Conservation (phyloP, 1,140 invertebrate genomes). For the Babylonia areolata region DNA sequence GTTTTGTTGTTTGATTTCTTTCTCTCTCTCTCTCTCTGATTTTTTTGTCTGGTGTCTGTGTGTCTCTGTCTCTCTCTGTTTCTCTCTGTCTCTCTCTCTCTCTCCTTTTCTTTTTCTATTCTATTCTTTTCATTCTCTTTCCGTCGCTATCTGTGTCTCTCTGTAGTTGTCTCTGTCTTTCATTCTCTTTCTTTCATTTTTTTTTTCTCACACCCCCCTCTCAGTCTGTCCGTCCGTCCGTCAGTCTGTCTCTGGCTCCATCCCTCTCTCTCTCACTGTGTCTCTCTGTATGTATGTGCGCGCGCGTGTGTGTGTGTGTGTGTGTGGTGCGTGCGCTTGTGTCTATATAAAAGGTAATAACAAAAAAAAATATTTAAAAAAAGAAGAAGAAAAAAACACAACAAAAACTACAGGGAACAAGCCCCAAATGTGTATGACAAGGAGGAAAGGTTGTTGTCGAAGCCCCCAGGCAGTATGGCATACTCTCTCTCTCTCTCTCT, state of each 20-base stretch:
- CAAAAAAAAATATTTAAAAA: no score
- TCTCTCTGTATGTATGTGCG: neutral
- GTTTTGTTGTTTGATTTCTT: neutral
- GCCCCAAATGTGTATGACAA: no score
- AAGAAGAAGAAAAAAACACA: no score
- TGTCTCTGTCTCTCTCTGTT: neutral
- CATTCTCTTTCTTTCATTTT: neutral
- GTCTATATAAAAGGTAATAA: no score
- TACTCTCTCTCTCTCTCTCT: neutral
- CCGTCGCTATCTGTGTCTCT: neutral
- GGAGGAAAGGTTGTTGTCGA: no score
- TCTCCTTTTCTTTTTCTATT: neutral
- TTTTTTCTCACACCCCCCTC: neutral
- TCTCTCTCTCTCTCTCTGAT: neutral
- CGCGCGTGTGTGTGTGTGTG: neutral
- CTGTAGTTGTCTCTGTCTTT: neutral
- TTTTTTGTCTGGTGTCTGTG: neutral
- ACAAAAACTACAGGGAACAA: no score
- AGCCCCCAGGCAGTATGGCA: no score
- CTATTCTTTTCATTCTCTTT: neutral
- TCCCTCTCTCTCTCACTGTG: neutral
- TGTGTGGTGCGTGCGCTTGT: no score
- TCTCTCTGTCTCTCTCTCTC: slow-evolving; percentile 7
- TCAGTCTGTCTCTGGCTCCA: neutral
- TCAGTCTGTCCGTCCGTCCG: no score